A percentile compares a stretch with the other conserved stretches of the same genome.
Evolutionary conservation across 2,113 vertebrate species (phyloP).

Genomic region (Neomonachus schauinslandi): DNA sequence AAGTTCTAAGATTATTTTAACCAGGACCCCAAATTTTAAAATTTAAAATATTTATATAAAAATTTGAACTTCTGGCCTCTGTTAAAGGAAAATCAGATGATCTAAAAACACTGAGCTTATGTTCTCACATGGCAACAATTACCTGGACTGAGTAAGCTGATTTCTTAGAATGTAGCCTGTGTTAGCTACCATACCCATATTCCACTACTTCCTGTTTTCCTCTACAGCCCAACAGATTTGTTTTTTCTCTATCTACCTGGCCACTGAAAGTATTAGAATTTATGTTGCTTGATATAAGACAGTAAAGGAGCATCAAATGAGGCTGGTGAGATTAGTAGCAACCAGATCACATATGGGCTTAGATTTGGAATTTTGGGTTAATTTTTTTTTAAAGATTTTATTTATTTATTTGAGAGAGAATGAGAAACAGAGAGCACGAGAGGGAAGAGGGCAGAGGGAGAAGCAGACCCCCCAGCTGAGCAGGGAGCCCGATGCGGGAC

Average conservation of each 20-base stretch:
- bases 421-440: no score
- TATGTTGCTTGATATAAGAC: neutral
- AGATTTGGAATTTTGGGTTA: neutral
- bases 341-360: neutral
- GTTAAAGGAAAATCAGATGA: neutral
- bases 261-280: neutral
- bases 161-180: neutral
- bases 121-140: neutral
- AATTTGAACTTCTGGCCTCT: neutral
- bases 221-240: neutral
- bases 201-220: neutral
- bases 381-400: neutral
- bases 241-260: neutral
- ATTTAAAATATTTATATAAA: neutral
- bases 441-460: no score
- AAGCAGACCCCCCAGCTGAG: no score
- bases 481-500: no score
- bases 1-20: neutral
- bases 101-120: neutral
- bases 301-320: neutral
- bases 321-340: neutral
- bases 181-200: neutral
- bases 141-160: neutral
- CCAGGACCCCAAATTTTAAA: neutral
- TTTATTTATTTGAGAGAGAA: no score